These are phyloP conservation scores for Cantharis flavilabris DNA, from an alignment of 2,888 invertebrate species.

Conservation along the genomic window DNA sequence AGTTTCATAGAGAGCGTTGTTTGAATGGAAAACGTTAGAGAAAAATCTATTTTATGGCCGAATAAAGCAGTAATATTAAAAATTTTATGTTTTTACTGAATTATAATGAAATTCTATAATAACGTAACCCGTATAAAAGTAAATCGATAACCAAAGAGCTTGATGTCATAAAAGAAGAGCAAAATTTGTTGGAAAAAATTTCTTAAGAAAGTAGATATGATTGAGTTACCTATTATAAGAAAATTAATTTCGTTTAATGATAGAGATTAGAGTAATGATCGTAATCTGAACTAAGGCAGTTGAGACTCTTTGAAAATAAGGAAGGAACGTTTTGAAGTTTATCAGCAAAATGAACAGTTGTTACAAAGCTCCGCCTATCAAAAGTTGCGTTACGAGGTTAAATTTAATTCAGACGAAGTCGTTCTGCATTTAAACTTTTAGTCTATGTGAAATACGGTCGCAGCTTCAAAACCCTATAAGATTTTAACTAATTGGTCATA, in stretches of 20 bases:
- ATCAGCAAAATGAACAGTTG: constrained; percentile 42
- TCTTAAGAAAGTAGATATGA: constrained; percentile 7
- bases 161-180: not conserved
- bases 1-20: not conserved
- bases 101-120: not conserved
- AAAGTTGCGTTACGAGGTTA: constrained; percentile 37
- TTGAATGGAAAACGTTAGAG: not conserved
- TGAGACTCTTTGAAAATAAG: constrained; percentile 31
- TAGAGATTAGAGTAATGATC: constrained; percentile 43
- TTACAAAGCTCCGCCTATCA: constrained; percentile 36
- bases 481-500: constrained; percentile 46
- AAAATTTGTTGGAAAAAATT: not conserved
- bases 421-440: constrained; percentile 45
- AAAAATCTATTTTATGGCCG: not conserved
- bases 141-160: not conserved
- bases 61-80: not conserved
- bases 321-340: constrained; percentile 39
- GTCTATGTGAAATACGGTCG: constrained; percentile 42
- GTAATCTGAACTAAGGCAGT: constrained; percentile 39
- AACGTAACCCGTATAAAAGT: not conserved
- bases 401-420: constrained; percentile 44
- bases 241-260: constrained; percentile 37
- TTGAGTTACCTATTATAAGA: constrained; percentile 30
- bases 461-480: constrained; percentile 42
- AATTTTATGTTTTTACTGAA: not conserved